Evolutionary conservation across 2,113 vertebrate genomes (phyloP), one percentile per base, ranked within the genome.

Genomic region (Epinephelus fuscoguttatus): DNA sequence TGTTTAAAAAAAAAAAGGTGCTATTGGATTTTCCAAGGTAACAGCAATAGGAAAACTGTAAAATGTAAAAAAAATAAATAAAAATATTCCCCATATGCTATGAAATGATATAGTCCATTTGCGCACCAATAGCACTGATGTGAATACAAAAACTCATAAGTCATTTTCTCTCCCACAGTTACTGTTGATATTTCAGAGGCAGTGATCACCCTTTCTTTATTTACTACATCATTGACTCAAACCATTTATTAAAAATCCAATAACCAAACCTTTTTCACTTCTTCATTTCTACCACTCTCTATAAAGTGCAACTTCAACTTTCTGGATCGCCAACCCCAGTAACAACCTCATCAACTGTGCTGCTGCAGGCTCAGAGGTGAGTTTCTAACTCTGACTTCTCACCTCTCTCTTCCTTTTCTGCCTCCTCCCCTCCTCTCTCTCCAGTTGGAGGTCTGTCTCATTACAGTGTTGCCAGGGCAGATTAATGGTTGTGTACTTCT

Each of bases 311-410:
- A 97, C 98, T 55, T 99, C 98, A 79, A 98, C 98, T 61, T 99
- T 99, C 95, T 99, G 98, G 98, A 97, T 99, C 84, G 97, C 98
- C 80, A 99, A 99, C 88, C 98, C 98, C 57, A 99, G 99, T 94
- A 99, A 99, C 95, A 98, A 99, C 94, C 95, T 99, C 55, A 93
- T 99, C 73, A 96, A 99, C 94, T 99, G 98, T 45, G 94, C 98
- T 0, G 98, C 98, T 61, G 98, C 98, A 0, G 98, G 98, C 66
- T 99, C 98, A 0, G 98, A 99, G 96, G 98, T 99, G 87, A 96
- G 96, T 74, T n/a, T 62, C 60, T 50, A 18, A 8, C 62, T 73
- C 21, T 21, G 3, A 18, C 64, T 57, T 25, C 61, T 21, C 53
- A 18, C 6, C 42, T 42, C 15, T 33, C 14, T 1, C n/a, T 17